Base-by-base conservation (phyloP, 2,797 vertebrate genomes). In the Heterohyrax brucei region DNA sequence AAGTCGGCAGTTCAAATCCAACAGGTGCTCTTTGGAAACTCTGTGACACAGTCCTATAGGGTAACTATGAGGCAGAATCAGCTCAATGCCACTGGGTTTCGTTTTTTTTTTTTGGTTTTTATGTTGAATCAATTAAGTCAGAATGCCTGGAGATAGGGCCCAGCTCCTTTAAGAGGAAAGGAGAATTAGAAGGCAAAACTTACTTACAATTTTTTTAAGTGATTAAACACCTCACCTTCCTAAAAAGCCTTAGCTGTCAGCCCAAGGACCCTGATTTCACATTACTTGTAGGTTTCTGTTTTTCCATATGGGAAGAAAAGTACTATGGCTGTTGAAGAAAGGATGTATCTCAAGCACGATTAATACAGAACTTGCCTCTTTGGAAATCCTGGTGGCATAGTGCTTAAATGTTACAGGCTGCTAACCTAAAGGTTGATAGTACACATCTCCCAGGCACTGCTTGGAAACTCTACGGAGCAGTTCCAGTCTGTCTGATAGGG, bases 241-340 rank as follows among this genome's bases (percentile, higher is more conserved):
- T 87, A 33, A 73, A 73, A 95, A 76, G 48, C 14, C 80, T 64
- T 89, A 86, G 12, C 3, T 24, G 19, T 86, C 39, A 92, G 39
- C 59, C 59, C 64, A 87, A 39, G 19, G 39, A 87, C 50, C 46
- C 72, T 79, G 39, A 78, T 83, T 87, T 87, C 56, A 53, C 13
- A 75, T 80, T 18, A 56, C 92, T 88, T 39, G 50, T 92, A 59
- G 59, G 26, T 75, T 92, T 87, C 64, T 73, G n/a, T 77, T 86
- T 94, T 89, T 64, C 46, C 33, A 22, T 50, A 30, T 73, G 50
- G 22, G 39, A 94, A 87, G 66, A 81, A 89, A 82, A 77, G 56
- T 21, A 5, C 86, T 62, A 39, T 68, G 39, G 9, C 22, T 83
- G 85, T 85, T 82, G n/a, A 89, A 78, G 76, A 87, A 92, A 89